These are phyloP conservation scores for Whitmania pigra DNA, from an alignment of 1,140 invertebrate genomes.

Conservation along the genomic window DNA sequence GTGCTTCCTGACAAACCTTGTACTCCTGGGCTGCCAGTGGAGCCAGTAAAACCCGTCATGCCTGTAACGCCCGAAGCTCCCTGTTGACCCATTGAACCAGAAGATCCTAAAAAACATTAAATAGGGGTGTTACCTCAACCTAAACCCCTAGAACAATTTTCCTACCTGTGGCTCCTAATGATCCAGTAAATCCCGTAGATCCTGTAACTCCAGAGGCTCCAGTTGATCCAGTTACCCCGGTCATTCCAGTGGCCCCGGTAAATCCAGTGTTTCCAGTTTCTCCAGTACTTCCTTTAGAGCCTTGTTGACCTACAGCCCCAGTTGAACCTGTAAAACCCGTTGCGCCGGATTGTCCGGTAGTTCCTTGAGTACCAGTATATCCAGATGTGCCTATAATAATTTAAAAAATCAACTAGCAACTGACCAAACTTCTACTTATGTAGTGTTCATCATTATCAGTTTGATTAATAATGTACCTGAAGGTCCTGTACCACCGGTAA, in stretches of 20 bases:
- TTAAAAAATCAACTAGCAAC: not conserved
- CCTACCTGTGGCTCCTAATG: slow-evolving; percentile 13
- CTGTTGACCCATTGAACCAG: slow-evolving; percentile 11
- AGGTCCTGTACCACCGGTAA: slow-evolving; percentile 14
- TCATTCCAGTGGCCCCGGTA: slow-evolving; percentile 13
- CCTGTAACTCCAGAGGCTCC: not conserved
- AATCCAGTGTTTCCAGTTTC: slow-evolving; percentile 18
- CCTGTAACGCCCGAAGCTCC: slow-evolving; percentile 3
- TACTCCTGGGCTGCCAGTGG: not conserved
- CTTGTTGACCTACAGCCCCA: slow-evolving; percentile 19
- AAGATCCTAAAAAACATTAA: not conserved
- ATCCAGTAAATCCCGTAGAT: slow-evolving; percentile 6
- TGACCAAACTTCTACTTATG: slow-evolving; percentile 5
- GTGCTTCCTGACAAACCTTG: not conserved
- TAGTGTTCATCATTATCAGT: slow-evolving; percentile 22
- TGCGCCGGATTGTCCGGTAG: slow-evolving; percentile 5
- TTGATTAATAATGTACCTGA: slow-evolving; percentile 9
- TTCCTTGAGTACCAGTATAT: not conserved
- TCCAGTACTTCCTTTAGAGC: slow-evolving; percentile 17
- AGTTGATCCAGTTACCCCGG: not conserved
- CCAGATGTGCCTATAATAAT: not conserved
- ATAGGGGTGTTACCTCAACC: not conserved
- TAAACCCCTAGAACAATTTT: not conserved
- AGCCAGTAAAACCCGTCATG: slow-evolving; percentile 10
- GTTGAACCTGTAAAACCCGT: slow-evolving; percentile 11